These are phyloP conservation scores for Macrosoma leucophasiata DNA, from an alignment of 2,888 invertebrate species.

Conservation along the genomic window DNA sequence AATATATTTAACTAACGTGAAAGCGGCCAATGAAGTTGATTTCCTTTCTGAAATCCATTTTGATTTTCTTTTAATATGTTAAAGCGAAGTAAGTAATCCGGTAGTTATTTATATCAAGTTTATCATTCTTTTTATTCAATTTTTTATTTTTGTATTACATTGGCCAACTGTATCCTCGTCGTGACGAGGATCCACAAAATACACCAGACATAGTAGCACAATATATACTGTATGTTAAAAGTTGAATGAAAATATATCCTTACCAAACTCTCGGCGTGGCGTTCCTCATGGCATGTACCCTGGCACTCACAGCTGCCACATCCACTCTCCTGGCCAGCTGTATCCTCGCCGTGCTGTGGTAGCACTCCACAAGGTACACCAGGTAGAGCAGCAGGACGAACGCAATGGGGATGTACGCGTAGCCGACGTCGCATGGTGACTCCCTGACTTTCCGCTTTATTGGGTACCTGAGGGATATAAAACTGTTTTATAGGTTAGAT, in stretches of 20 bases:
- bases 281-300: conserved; percentile 79
- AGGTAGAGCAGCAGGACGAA: conserved; percentile 86
- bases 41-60: too few relatives aligned
- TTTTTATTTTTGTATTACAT: too few relatives aligned
- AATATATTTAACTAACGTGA: too few relatives aligned
- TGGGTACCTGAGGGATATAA: conserved; percentile 69
- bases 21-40: too few relatives aligned
- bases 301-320: conserved; percentile 79
- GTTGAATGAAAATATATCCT: conserved; percentile 27
- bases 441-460: conserved; percentile 78
- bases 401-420: conserved; percentile 88
- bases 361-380: conserved; percentile 89
- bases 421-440: conserved; percentile 88
- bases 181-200: too few relatives aligned
- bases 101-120: too few relatives aligned
- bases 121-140: too few relatives aligned
- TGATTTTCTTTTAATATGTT: too few relatives aligned
- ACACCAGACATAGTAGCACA: too few relatives aligned
- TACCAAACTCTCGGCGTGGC: conserved; percentile 86
- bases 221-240: too few relatives aligned
- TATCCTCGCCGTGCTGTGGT: conserved; percentile 85
- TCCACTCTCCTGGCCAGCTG: conserved; percentile 79
- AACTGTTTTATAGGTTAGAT: conserved; percentile 38
- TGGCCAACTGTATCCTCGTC: too few relatives aligned
- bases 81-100: too few relatives aligned